Conservation (phyloP, 2,888 invertebrate species). For the Resseliella maxima region DNA sequence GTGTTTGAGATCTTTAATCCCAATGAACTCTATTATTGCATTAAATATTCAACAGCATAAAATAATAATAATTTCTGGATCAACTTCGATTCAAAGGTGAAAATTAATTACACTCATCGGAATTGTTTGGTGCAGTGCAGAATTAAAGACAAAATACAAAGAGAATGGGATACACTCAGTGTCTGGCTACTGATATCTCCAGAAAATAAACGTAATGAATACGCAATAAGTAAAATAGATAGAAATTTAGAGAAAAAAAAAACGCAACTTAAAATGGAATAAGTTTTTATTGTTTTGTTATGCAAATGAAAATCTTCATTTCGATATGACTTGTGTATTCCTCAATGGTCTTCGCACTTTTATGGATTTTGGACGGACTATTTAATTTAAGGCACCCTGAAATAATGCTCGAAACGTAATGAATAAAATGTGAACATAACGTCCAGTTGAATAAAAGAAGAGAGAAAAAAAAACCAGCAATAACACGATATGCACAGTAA, state of each 20-base stretch:
- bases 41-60: constrained; percentile 48
- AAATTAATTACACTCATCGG: constrained; percentile 44
- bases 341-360: constrained; percentile 2
- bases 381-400: constrained; percentile 45
- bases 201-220: neutral
- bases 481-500: neutral
- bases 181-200: neutral
- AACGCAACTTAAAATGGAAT: neutral
- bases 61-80: constrained; percentile 44
- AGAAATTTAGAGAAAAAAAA: neutral
- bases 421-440: constrained; percentile 36
- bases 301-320: constrained; percentile 47
- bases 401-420: constrained; percentile 31
- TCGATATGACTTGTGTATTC: neutral
- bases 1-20: neutral
- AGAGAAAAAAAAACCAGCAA: neutral
- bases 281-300: constrained; percentile 53
- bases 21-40: constrained; percentile 12
- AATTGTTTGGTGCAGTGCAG: constrained; percentile 51
- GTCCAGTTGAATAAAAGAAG: neutral
- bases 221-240: neutral
- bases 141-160: constrained; percentile 9
- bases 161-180: neutral
- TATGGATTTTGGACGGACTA: constrained; percentile 34
- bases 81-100: constrained; percentile 45